A percentile compares a stretch with the other conserved stretches of the same genome.
phyloP scores from a whole-genome alignment of 2,113 vertebrate species.

The Entomyzon cyanotis region DNA sequence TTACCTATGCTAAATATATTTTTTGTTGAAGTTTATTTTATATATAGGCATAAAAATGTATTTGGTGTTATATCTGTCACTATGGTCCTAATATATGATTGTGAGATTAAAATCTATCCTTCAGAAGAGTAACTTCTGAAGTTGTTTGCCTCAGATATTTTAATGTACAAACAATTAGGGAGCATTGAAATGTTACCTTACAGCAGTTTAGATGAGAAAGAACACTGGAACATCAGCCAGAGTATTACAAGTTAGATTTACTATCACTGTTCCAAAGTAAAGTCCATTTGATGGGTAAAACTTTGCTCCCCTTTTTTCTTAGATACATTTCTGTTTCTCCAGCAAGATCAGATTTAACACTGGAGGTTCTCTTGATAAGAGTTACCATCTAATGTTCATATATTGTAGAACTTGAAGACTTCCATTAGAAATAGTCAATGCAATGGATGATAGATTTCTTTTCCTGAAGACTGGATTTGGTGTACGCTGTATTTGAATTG shows the following conservation, averaged over 20 bases:
- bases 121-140: background rate
- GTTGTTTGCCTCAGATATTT: background rate
- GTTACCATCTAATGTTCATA: background rate
- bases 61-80: background rate
- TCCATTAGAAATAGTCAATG: background rate
- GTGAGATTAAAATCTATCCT: background rate
- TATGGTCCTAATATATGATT: background rate
- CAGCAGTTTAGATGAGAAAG: background rate
- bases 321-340: background rate
- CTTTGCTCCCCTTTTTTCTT: background rate
- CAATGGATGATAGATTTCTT: background rate
- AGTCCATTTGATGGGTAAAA: background rate
- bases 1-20: background rate
- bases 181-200: background rate
- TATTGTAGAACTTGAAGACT: background rate
- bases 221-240: background rate
- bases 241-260: background rate
- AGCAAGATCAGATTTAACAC: background rate
- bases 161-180: background rate
- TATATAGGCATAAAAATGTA: background rate
- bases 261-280: background rate
- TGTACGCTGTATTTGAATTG: background rate
- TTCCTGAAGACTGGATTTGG: background rate
- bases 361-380: background rate
- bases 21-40: background rate